Base-by-base conservation (phyloP, 2,113 vertebrate species). In the Periophthalmodon schlosseri region DNA sequence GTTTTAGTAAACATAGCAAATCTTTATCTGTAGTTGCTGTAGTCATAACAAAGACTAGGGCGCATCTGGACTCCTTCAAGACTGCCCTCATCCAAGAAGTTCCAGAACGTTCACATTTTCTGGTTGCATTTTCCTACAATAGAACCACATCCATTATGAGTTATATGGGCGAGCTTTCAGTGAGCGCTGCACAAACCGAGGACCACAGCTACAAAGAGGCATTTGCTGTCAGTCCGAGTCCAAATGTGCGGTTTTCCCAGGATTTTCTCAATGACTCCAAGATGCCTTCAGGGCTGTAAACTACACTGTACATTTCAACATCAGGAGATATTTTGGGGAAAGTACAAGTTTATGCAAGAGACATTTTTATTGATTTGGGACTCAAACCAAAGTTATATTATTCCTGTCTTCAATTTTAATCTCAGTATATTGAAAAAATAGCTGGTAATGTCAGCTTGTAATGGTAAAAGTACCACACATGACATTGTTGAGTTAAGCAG, bases 1-100 rank as follows among this genome's bases (percentile, higher is more conserved):
- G 6, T 56, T n/a, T 56, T 10, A 56, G 20, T 44, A 9, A 44
- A 44, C 9, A 47, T 36, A 58, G 28, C 28, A 20, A 57, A 49
- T 39, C 60, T 20, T 56, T 39, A 28, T 24, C 10, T 2, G 24
- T 75, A 49, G 28, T 24, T 63, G 67, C 68, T 68, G 65, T 70
- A 47, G 78, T 72, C 80, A 83, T 68, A 79, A 84, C 72, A 78
- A 74, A 78, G 69, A 81, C 72, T 13, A 74, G 52, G 76, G 47
- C 77, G 73, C 16, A 5, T 50, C 18, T 61, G 57, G 71, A 76
- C 50, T 56, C 28, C 64, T 80, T 77, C 76, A 75, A 66, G 57
- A 58, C 50, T 64, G 74, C 49, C 50, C 36, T 46, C 68, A 87
- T 82, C 39, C 65, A 60, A 34, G 12, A 39, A 10, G 73, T 24